Percentiles rank a stretch among this genome's conserved stretches.
Evolutionary conservation across 92 coral and sea anemone species (phyloP).

Genomic region (Muricea muricata): DNA sequence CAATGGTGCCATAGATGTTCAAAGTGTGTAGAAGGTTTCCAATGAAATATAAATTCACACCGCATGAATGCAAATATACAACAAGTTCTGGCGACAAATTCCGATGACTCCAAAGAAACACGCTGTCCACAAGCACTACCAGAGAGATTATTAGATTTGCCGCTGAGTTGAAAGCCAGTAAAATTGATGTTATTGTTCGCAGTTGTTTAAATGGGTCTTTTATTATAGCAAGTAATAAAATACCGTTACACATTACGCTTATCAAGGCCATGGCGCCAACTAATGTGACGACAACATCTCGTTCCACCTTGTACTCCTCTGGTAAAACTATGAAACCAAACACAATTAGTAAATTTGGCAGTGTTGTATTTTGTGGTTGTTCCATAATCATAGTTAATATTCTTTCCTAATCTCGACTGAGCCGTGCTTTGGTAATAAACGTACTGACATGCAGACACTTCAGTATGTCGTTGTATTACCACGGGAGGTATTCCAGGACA

Average conservation of each 20-base stretch:
- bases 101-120: background rate
- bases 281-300: too few relatives aligned
- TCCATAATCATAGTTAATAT: too few relatives aligned
- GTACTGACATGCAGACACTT: too few relatives aligned
- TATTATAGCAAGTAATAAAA: background rate
- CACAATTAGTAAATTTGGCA: too few relatives aligned
- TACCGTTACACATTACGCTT: background rate
- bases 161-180: slow-evolving; percentile 8
- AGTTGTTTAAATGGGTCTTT: background rate
- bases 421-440: too few relatives aligned
- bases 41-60: background rate
- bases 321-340: too few relatives aligned
- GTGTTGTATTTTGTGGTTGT: too few relatives aligned
- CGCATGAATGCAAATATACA: background rate
- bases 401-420: too few relatives aligned
- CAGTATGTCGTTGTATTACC: too few relatives aligned
- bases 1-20: background rate
- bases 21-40: background rate
- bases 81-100: background rate
- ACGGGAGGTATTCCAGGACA: too few relatives aligned
- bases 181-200: background rate
- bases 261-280: background rate
- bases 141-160: background rate
- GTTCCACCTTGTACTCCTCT: too few relatives aligned
- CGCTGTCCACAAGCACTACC: background rate